Evolutionary conservation across 2,797 vertebrate genomes (phyloP).

Genomic region (Poliocrania exsul): DNA sequence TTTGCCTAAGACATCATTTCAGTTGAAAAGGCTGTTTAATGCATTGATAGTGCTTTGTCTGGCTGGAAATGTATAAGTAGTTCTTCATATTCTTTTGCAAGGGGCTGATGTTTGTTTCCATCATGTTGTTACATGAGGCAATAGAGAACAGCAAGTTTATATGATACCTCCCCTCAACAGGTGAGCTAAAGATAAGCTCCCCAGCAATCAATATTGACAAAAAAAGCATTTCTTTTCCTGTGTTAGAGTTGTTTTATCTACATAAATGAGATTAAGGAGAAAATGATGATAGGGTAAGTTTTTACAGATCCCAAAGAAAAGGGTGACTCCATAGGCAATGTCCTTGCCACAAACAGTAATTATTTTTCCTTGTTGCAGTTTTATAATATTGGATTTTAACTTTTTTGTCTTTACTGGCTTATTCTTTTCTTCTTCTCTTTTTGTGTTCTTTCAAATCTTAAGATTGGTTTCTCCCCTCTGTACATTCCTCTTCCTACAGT

Average conservation of each 20-base stretch:
- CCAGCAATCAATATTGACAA: not conserved
- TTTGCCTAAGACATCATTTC: not conserved
- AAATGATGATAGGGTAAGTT: not conserved
- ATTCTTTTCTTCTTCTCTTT: not conserved
- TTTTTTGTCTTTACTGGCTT: not conserved
- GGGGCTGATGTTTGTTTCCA: conserved; percentile 23
- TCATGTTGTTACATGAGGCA: not conserved
- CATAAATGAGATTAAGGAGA: not conserved
- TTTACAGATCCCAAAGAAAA: not conserved
- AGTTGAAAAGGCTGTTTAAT: not conserved
- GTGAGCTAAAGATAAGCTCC: not conserved
- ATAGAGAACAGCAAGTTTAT: not conserved
- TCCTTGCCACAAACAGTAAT: not conserved
- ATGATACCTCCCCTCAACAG: not conserved
- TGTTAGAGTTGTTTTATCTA: not conserved
- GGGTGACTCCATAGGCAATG: not conserved
- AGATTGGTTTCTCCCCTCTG: not conserved
- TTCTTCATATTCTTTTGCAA: not conserved
- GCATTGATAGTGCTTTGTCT: not conserved
- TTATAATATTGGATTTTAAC: not conserved
- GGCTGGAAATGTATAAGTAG: not conserved
- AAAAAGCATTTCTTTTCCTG: not conserved
- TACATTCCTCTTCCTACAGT: conserved; percentile 25
- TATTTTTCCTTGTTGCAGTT: not conserved
- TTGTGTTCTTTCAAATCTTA: not conserved